These are phyloP conservation scores for Apistogramma diplotaenia DNA, from an alignment of 2,113 vertebrate species.

Conservation along the genomic window DNA sequence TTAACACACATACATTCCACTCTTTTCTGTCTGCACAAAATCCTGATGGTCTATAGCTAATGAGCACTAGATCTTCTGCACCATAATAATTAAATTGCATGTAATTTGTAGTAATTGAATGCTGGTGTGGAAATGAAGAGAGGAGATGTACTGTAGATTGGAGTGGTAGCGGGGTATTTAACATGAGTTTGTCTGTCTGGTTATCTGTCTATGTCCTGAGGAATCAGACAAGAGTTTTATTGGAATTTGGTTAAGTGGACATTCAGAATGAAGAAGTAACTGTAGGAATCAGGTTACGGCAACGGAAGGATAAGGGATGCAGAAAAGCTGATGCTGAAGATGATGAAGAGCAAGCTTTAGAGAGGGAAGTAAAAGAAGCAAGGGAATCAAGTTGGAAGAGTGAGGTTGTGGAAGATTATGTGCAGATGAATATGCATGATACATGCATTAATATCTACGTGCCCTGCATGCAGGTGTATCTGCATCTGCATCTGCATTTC, in stretches of 20 bases:
- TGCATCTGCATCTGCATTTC: background rate
- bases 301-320: background rate
- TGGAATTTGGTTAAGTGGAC: background rate
- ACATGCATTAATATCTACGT: background rate
- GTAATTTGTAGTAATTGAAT: conserved; percentile 61
- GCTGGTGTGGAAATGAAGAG: conserved; percentile 33
- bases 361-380: background rate
- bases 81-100: conserved; percentile 61
- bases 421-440: background rate
- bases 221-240: background rate
- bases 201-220: background rate
- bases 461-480: background rate
- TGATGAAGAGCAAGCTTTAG: background rate
- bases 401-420: background rate
- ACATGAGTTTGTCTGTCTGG: background rate
- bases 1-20: background rate
- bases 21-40: conserved; percentile 18
- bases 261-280: background rate
- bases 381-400: background rate
- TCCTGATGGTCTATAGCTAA: conserved; percentile 54
- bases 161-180: conserved; percentile 13
- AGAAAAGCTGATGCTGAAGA: background rate
- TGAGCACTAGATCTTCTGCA: conserved; percentile 43
- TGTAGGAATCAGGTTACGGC: background rate
- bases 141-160: conserved; percentile 37